These are phyloP conservation scores for Sphinx pinastri DNA, from an alignment of 2,888 invertebrate species.

Conservation along the genomic window DNA sequence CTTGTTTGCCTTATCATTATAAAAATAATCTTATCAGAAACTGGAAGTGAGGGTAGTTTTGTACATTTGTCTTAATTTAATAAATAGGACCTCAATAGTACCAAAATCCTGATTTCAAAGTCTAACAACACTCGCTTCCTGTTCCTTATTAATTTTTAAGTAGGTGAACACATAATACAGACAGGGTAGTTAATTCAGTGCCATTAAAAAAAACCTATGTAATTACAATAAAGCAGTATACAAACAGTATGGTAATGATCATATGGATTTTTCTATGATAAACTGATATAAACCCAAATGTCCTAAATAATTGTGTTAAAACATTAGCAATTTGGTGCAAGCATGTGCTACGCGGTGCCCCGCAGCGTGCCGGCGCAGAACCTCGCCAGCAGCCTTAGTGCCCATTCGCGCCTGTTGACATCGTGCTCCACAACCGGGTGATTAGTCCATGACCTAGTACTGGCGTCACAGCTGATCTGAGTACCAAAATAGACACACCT, in stretches of 20 bases:
- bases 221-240: conserved; percentile 29
- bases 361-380: background rate
- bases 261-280: background rate
- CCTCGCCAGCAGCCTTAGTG: background rate
- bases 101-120: background rate
- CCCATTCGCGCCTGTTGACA: conserved; percentile 32
- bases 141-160: background rate
- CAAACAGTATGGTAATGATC: conserved; percentile 19
- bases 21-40: background rate
- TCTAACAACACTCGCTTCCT: background rate
- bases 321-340: conserved; percentile 26
- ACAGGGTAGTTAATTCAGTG: conserved; percentile 24
- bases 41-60: background rate
- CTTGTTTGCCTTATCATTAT: background rate
- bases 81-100: background rate
- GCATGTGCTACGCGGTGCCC: background rate
- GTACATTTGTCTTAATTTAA: background rate
- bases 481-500: conserved; percentile 43
- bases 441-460: conserved; percentile 40
- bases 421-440: conserved; percentile 32
- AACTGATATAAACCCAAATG: conserved; percentile 5
- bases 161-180: background rate
- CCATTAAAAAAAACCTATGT: conserved; percentile 28
- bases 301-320: conserved; percentile 24
- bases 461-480: conserved; percentile 39